phyloP scores from a whole-genome alignment of 2,113 vertebrate species.

The Bubalus kerabau region DNA sequence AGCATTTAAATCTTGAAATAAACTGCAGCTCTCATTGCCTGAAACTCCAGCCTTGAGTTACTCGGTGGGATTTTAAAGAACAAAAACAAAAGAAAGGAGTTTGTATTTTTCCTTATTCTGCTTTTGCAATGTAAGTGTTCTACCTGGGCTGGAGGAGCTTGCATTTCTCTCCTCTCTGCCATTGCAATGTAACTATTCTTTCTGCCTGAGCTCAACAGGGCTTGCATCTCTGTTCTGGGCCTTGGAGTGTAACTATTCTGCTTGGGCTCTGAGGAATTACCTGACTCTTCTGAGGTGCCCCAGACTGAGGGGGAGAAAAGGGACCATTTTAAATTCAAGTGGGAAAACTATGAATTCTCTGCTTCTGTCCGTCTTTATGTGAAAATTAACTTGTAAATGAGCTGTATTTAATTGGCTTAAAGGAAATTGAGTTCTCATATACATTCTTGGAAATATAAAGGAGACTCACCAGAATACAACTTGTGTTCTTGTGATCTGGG shows the following conservation, averaged over 20 bases:
- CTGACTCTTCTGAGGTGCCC: background rate
- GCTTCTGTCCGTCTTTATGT: background rate
- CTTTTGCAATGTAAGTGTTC: background rate
- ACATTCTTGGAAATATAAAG: background rate
- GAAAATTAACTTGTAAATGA: background rate
- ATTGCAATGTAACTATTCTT: background rate
- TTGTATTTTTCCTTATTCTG: background rate
- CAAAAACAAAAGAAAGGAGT: background rate
- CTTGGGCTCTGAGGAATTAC: background rate
- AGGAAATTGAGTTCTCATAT: background rate
- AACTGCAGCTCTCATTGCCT: background rate
- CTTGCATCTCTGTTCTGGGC: background rate
- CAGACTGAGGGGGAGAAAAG: background rate
- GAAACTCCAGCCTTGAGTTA: background rate
- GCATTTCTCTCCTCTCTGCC: background rate
- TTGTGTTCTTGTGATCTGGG: background rate
- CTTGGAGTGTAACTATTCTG: background rate
- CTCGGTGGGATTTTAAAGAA: background rate
- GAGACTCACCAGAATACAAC: background rate
- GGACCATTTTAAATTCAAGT: background rate
- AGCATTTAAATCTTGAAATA: background rate
- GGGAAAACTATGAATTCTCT: background rate
- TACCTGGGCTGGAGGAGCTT: background rate
- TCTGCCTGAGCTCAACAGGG: background rate
- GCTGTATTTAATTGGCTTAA: background rate